Evolutionary conservation across 2,113 vertebrate species (phyloP).

Genomic region (Condylura cristata): DNA sequence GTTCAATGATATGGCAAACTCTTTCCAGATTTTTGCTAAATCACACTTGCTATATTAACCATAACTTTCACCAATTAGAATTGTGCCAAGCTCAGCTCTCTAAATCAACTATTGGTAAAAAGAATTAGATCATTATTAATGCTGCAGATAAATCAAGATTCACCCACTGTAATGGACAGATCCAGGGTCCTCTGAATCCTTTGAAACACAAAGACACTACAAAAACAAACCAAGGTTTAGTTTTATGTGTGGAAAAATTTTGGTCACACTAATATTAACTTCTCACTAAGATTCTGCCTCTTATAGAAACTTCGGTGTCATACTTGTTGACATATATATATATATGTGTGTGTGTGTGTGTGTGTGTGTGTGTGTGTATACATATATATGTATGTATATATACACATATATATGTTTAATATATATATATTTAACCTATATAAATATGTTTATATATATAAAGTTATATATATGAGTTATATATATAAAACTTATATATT

Average conservation of each 20-base stretch:
- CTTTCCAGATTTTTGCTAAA: constrained; percentile 1
- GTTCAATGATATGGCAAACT: background rate
- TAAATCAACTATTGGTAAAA: background rate
- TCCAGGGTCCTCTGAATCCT: background rate
- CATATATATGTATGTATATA: too few species aligned
- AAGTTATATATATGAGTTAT: too few species aligned
- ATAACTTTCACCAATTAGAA: background rate
- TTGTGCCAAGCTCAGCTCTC: background rate
- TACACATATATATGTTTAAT: too few species aligned
- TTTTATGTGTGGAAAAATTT: background rate
- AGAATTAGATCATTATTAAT: background rate
- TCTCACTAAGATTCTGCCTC: background rate
- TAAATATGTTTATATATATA: too few species aligned
- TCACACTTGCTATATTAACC: background rate
- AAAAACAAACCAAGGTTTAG: background rate
- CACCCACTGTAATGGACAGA: background rate
- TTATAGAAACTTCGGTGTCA: background rate
- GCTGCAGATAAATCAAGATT: background rate
- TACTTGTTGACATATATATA: background rate
- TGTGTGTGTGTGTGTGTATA: too few species aligned
- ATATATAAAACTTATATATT: too few species aligned
- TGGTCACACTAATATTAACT: background rate
- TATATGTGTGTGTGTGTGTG: too few species aligned
- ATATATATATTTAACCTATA: too few species aligned
- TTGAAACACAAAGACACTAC: background rate